These are phyloP conservation scores for Argya squamiceps DNA, from an alignment of 2,797 vertebrate genomes.

Conservation along the genomic window DNA sequence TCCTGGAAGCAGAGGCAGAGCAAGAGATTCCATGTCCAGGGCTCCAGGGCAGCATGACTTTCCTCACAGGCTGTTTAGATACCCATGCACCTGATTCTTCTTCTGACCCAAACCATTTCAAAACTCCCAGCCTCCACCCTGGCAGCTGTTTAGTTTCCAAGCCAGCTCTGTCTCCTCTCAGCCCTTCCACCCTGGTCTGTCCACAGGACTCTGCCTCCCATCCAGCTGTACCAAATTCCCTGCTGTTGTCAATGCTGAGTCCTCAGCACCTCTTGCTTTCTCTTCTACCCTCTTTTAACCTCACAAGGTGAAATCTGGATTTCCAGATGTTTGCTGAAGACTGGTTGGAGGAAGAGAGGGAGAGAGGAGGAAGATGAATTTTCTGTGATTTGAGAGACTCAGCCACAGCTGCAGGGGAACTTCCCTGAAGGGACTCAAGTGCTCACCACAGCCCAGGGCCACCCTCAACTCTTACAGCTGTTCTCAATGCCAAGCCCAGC, in stretches of 20 bases:
- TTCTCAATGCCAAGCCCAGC: background rate
- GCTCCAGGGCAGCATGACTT: background rate
- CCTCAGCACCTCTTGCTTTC: background rate
- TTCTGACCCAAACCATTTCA: background rate
- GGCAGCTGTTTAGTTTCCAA: background rate
- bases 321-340: background rate
- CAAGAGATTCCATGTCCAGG: background rate
- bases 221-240: background rate
- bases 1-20: background rate
- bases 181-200: background rate
- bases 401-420: background rate
- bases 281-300: background rate
- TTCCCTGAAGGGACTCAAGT: accelerated
- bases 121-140: background rate
- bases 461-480: background rate
- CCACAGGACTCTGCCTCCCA: background rate
- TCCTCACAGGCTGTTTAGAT: background rate
- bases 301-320: accelerated
- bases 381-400: background rate
- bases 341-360: background rate
- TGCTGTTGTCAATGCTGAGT: accelerated
- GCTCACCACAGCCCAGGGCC: background rate
- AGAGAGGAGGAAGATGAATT: background rate
- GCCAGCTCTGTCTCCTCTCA: background rate
- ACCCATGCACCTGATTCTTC: background rate